phyloP scores from a whole-genome alignment of 2,888 invertebrate genomes.

The Philereme vetulata region DNA sequence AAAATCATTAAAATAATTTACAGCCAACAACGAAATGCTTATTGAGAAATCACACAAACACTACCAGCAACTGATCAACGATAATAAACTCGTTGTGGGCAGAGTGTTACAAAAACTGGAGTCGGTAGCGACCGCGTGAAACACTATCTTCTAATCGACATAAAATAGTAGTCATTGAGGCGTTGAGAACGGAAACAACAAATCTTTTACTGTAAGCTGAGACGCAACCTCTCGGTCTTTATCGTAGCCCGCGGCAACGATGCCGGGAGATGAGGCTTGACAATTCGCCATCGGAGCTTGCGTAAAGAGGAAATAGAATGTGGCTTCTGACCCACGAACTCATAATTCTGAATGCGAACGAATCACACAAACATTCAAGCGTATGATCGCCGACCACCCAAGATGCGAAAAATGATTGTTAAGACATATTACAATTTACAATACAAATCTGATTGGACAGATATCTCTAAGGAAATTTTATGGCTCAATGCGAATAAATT shows the following conservation, averaged over 20 bases:
- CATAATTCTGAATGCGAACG: too few species aligned
- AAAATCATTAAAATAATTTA: conserved; percentile 34
- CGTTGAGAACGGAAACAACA: conserved; percentile 81
- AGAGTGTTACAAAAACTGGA: conserved; percentile 79
- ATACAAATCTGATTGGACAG: conserved; percentile 68
- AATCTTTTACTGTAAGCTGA: conserved; percentile 75
- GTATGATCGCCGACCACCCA: conserved; percentile 73
- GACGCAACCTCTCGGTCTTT: conserved; percentile 74
- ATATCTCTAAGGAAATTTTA: conserved; percentile 59
- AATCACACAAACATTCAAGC: conserved; percentile 58
- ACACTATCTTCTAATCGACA: conserved; percentile 82
- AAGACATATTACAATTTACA: conserved; percentile 61
- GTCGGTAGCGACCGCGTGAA: conserved; percentile 80
- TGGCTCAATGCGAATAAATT: conserved; percentile 47
- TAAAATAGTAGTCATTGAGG: conserved; percentile 82
- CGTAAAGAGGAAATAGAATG: conserved; percentile 61
- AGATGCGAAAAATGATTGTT: conserved; percentile 53
- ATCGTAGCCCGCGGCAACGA: conserved; percentile 49
- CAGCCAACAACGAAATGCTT: conserved; percentile 47
- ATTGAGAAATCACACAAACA: conserved; percentile 52
- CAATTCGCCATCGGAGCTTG: conserved; percentile 68
- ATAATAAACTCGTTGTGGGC: conserved; percentile 78
- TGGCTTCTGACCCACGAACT: conserved; percentile 70
- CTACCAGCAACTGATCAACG: conserved; percentile 64
- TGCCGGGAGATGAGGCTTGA: conserved; percentile 52